Percentiles rank a stretch among this genome's conserved stretches.
Conservation (phyloP, 2,888 invertebrate genomes). For the Drosophila pegasa region DNA sequence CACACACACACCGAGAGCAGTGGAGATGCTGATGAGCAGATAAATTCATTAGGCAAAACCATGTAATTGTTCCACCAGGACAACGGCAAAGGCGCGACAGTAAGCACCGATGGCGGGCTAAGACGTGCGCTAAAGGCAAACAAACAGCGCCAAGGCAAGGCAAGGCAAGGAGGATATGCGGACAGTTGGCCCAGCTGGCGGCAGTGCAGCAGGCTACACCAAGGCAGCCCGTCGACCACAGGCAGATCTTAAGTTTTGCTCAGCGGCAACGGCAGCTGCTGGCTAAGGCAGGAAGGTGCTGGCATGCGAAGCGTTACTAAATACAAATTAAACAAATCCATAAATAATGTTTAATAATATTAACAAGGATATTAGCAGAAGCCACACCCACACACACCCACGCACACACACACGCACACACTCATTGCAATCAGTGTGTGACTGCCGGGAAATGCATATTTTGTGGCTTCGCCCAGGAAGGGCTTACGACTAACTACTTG, state of each 20-base stretch:
- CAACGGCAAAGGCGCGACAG: conserved; percentile 63
- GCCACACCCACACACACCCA: conserved; percentile 45
- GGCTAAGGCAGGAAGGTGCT: conserved; percentile 24
- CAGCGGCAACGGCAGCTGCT: conserved; percentile 30
- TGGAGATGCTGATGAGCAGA: conserved; percentile 83
- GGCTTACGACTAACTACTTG: conserved; percentile 38
- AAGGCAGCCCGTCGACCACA: conserved; percentile 60
- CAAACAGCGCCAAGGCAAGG: conserved; percentile 15
- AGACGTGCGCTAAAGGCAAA: conserved; percentile 19
- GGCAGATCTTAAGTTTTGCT: conserved; percentile 73
- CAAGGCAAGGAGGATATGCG: conserved; percentile 53
- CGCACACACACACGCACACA: conserved; percentile 34
- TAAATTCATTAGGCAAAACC: conserved; percentile 85
- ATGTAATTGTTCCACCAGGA: conserved; percentile 84
- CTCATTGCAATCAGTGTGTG: conserved; percentile 69
- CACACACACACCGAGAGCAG: conserved; percentile 31
- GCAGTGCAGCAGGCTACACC: conserved; percentile 39
- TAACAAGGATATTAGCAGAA: conserved; percentile 83
- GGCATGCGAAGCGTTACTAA: conserved; percentile 78
- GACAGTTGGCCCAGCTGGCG: conserved; percentile 48
- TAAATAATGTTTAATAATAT: conserved; percentile 85
- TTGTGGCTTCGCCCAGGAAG: conserved; percentile 29
- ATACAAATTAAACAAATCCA: conserved; percentile 85
- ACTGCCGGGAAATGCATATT: conserved; percentile 43
- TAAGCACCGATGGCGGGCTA: conserved; percentile 37